These are phyloP conservation scores for Endotricha flammealis DNA, from an alignment of 2,888 invertebrate genomes.

Conservation along the genomic window DNA sequence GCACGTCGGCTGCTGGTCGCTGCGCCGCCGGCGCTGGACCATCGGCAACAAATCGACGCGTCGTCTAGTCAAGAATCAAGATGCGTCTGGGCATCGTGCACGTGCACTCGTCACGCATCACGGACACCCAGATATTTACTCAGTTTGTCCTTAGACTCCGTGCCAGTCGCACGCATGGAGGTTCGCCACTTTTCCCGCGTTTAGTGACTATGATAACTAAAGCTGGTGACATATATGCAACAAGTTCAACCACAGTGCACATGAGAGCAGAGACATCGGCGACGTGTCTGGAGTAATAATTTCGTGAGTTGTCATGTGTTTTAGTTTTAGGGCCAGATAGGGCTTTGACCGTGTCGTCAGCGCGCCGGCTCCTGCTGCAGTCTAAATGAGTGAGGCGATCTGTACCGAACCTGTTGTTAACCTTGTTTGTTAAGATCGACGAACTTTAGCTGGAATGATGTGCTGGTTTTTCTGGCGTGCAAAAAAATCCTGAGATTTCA, in stretches of 20 bases:
- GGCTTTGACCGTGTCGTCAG: slow-evolving; percentile 44
- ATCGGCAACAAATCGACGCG: slow-evolving; percentile 14
- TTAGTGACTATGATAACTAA: slow-evolving; percentile 59
- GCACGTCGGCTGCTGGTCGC: neutral
- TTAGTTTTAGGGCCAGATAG: slow-evolving; percentile 29
- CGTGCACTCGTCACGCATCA: slow-evolving; percentile 71
- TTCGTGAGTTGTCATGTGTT: slow-evolving; percentile 62
- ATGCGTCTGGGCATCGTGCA: slow-evolving; percentile 59
- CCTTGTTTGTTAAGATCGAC: slow-evolving; percentile 44
- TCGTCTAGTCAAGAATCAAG: slow-evolving; percentile 31
- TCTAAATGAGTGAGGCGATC: slow-evolving; percentile 43
- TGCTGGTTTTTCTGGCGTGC: slow-evolving; percentile 15
- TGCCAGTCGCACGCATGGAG: slow-evolving; percentile 59
- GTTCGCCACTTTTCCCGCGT: slow-evolving; percentile 45
- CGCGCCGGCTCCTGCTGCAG: slow-evolving; percentile 31
- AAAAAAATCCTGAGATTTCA: too few relatives aligned
- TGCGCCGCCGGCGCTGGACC: slow-evolving; percentile 1
- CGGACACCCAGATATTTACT: slow-evolving; percentile 65
- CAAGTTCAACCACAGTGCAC: slow-evolving; percentile 39
- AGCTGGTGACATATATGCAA: slow-evolving; percentile 39
- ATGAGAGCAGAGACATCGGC: slow-evolving; percentile 25
- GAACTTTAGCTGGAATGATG: slow-evolving; percentile 41
- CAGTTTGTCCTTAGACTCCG: slow-evolving; percentile 63
- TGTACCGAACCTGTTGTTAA: slow-evolving; percentile 58
- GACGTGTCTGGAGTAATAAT: slow-evolving; percentile 47